phyloP scores from a whole-genome alignment of 2,888 invertebrate species.

The Eupithecia tripunctaria region DNA sequence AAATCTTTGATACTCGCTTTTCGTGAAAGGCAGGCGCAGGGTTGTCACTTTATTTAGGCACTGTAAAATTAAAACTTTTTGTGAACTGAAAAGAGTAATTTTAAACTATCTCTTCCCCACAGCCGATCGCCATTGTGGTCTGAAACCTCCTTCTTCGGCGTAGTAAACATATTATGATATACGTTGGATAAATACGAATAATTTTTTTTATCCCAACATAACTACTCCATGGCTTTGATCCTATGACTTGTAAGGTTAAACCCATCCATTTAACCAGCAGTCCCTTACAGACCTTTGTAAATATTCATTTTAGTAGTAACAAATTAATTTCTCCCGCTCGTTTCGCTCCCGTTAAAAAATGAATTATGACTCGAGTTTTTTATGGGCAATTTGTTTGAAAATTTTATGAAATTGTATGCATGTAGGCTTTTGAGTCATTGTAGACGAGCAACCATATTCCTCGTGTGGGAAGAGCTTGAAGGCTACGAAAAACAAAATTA shows the following conservation, averaged over 20 bases:
- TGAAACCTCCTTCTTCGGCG: too few relatives aligned
- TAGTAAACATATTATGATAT: too few relatives aligned
- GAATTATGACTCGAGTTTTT: constrained; percentile 36
- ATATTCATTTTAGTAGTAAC: constrained; percentile 32
- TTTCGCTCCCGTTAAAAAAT: constrained; percentile 34
- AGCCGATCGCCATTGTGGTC: too few relatives aligned
- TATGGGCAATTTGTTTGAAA: constrained; percentile 41
- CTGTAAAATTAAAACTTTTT: too few relatives aligned
- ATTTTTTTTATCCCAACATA: too few relatives aligned
- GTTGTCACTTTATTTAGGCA: too few relatives aligned
- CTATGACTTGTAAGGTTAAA: not conserved
- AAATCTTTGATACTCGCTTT: too few relatives aligned
- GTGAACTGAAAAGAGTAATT: too few relatives aligned
- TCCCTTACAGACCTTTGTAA: constrained; percentile 13
- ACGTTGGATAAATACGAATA: too few relatives aligned
- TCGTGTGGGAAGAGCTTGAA: not conserved
- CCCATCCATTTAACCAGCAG: not conserved
- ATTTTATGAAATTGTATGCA: constrained; percentile 34
- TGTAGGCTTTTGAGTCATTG: not conserved
- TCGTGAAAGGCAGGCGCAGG: too few relatives aligned
- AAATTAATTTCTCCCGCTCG: constrained; percentile 27
- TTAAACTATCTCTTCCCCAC: too few relatives aligned
- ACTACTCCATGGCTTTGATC: not conserved
- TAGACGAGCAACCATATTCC: not conserved
- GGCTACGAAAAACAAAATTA: not conserved